Evolutionary conservation across 1,140 invertebrate species (phyloP), one percentile per base, ranked within the genome.

Genomic region (Trichogramma pretiosum): DNA sequence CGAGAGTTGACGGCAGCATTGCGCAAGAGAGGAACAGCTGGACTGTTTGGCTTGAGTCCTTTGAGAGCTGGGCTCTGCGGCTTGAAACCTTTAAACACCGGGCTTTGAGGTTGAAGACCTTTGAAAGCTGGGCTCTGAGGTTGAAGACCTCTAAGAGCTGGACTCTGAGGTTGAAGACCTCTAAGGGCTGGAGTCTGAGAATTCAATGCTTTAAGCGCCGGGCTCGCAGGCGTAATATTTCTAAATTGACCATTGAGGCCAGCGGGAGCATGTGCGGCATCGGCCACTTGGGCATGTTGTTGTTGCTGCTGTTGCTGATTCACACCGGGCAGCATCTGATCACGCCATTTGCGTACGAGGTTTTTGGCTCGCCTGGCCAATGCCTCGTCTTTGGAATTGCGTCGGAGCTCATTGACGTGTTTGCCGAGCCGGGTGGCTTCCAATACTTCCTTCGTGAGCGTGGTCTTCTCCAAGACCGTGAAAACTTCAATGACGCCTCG

Each of bases 401-500:
- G 74, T 41, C 93, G 77, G 18, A 95, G 71, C 69, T 93, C 88
- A 72, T 96, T 96, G 61, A 96, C 86, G 62, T 88, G 82, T 70
- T 87, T 89, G n/a, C 91, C 93, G 67, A 97, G 77, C 81, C 92
- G 77, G 77, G 93, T 85, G 62, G 74, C 73, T 84, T 94, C 91
- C 75, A 95, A 74, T 74, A 89, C 81, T 73, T 95, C 91, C 80
- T 90, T 92, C 72, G 91, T 93, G 74, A 96, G 89, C 71, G 85
- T 80, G 69, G 87, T 85, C 73, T 83, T 87, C 76, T 96, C 93
- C 82, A 95, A 77, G 65, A 85, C 78, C 68, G 85, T 81, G 76
- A 96, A 89, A 73, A 94, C 84, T 74, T 93, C 88, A 74, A 89
- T 77, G 74, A 94, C 89, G 64, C 83, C 77, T 64, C 81, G 83